Evolutionary conservation across 1,140 invertebrate genomes (phyloP).

Genomic region (Hypothenemus hampei): DNA sequence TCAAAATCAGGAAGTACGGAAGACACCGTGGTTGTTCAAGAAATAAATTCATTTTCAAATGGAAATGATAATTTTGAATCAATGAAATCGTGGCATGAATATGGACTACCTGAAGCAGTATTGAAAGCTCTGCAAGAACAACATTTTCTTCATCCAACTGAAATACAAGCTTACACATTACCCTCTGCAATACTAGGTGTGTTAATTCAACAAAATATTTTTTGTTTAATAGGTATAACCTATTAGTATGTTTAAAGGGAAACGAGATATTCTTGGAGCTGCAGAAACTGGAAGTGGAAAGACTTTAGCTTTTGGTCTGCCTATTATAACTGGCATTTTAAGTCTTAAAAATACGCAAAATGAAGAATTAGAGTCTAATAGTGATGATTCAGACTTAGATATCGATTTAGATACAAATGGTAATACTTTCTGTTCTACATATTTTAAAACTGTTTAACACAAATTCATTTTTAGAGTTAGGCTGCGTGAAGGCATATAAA

Average conservation of each 20-base stretch:
- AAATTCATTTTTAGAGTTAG: constrained; percentile 48
- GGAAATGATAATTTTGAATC: constrained; percentile 48
- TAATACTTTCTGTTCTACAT: no score
- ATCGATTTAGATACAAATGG: constrained; percentile 29
- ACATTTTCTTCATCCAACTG: constrained; percentile 75
- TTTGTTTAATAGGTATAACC: no score
- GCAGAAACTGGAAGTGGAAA: constrained; percentile 98
- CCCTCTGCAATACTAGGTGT: constrained; percentile 79
- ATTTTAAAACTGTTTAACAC: no score
- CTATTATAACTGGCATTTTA: constrained; percentile 80
- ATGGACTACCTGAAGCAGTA: constrained; percentile 64
- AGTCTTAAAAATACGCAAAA: constrained; percentile 54
- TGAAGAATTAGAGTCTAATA: constrained; percentile 40
- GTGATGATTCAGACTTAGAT: constrained; percentile 28
- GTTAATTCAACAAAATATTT: constrained; percentile 10
- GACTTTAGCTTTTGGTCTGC: constrained; percentile 94
- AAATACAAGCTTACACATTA: constrained; percentile 73
- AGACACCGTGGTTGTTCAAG: background rate
- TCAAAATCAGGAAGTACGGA: background rate
- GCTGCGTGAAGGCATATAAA: constrained; percentile 58
- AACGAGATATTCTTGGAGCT: constrained; percentile 86
- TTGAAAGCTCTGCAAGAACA: constrained; percentile 68
- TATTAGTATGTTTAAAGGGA: no score
- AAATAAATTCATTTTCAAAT: constrained; percentile 1
- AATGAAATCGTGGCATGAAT: constrained; percentile 65